Conservation (phyloP, 2,113 vertebrate genomes). For the Gavialis gangeticus region DNA sequence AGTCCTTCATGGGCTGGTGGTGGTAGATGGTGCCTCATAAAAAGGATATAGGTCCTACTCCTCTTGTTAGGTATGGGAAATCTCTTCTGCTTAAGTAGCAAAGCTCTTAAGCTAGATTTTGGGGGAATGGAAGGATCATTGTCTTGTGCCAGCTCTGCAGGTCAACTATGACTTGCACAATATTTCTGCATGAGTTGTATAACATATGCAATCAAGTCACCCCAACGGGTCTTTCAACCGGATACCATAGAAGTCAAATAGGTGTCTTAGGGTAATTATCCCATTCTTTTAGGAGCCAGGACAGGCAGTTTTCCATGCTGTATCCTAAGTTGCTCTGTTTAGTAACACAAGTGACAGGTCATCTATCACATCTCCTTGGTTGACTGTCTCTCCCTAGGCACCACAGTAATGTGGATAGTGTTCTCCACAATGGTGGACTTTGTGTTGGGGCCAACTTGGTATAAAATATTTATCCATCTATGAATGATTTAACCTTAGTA, state of each 20-base stretch:
- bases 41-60: background rate
- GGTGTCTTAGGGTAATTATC: background rate
- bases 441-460: background rate
- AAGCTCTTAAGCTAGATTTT: background rate
- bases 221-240: background rate
- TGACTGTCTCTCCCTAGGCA: background rate
- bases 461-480: background rate
- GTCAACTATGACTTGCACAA: too few species aligned
- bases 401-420: background rate
- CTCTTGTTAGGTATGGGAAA: background rate
- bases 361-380: background rate
- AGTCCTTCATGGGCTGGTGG: background rate
- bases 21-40: background rate
- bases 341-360: background rate
- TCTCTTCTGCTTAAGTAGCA: background rate
- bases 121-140: background rate
- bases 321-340: background rate
- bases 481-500: background rate
- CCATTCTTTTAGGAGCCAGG: background rate
- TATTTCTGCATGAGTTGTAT: background rate
- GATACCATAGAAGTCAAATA: background rate
- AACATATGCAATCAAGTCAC: background rate
- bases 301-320: accelerated
- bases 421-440: background rate
- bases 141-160: background rate